Base-by-base conservation (phyloP, 2,888 invertebrate genomes). In the Agonum fuliginosum region DNA sequence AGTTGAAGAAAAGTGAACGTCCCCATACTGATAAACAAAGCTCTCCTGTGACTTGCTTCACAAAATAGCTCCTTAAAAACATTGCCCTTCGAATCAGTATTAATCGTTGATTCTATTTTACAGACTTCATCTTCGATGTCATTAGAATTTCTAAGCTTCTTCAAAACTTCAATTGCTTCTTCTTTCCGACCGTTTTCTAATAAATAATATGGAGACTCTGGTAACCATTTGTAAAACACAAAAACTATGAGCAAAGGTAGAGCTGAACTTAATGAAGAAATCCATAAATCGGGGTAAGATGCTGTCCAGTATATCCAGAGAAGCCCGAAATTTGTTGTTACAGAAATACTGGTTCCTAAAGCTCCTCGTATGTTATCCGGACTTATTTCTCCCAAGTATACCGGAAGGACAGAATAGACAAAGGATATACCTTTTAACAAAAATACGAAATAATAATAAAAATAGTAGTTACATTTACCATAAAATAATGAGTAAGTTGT, bases 1-100 rank as follows among this genome's bases (percentile, higher is more conserved):
- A 91, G 85, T 82, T 93, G 91, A 81, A 89, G 89, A 67, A 88
- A 87, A 1, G 88, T 88, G 80, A 89, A 88, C 8, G 92, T 85
- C 12, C 89, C 88, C 12, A 91, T 82, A 65, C 89, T 88, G 73
- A 92, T 89, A 82, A 89, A 87, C 82, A 92, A 86, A 1, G 92
- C 92, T 84, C 89, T 89, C 79, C 89, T 88, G 81, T 89, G 89
- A 0, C 88, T 88, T n/a, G 87, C 87, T 81, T 88, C 88, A 22
- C 86, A 85, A 51, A 90, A 79, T 41, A 90, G 83, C 81, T 90
- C 89, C 69, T 85, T 82, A 87, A 89, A 88, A 0, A 87, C 86
- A 19, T 88, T 86, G 81, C 89, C 88, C 78, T 88, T 88, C 89
- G 89, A 87, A 69, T 89, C 88, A 79, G 87, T 88, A 80, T 88